Conservation (phyloP, 2,797 vertebrate genomes). For the Xiphorhynchus erythropygius region DNA sequence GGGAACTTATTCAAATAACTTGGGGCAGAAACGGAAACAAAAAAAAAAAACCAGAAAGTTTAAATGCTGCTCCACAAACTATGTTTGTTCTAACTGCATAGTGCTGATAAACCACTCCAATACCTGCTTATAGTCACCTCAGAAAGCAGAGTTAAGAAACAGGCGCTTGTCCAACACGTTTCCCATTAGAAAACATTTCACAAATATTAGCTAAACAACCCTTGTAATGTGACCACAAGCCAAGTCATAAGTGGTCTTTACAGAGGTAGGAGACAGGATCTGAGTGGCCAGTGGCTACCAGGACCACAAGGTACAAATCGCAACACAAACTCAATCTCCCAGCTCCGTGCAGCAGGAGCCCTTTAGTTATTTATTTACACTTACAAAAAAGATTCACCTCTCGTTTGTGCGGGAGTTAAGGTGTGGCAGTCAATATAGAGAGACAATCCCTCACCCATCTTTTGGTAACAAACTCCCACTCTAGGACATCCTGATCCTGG, state of each 20-base stretch:
- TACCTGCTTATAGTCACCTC: background rate
- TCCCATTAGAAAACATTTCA: background rate
- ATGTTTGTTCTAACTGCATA: background rate
- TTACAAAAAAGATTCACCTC: accelerated
- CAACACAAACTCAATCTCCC: background rate
- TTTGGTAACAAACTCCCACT: accelerated
- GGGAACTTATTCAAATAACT: background rate
- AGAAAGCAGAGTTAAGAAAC: background rate
- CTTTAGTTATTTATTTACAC: background rate
- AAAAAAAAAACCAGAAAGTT: accelerated
- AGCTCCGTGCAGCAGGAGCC: background rate
- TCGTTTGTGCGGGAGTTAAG: background rate
- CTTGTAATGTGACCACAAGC: background rate
- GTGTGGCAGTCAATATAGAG: too few relatives aligned
- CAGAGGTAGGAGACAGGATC: background rate
- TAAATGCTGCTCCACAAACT: background rate
- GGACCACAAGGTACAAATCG: background rate
- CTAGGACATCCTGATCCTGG: background rate
- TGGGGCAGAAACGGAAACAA: background rate
- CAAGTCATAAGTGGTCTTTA: background rate
- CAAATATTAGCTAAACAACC: background rate
- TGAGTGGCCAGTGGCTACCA: background rate
- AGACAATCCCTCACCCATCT: background rate
- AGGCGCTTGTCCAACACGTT: background rate
- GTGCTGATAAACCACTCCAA: background rate